Evolutionary conservation across 2,888 invertebrate species (phyloP), one percentile per base, ranked within the genome.

Genomic region (Macrosoma leucophasiata): DNA sequence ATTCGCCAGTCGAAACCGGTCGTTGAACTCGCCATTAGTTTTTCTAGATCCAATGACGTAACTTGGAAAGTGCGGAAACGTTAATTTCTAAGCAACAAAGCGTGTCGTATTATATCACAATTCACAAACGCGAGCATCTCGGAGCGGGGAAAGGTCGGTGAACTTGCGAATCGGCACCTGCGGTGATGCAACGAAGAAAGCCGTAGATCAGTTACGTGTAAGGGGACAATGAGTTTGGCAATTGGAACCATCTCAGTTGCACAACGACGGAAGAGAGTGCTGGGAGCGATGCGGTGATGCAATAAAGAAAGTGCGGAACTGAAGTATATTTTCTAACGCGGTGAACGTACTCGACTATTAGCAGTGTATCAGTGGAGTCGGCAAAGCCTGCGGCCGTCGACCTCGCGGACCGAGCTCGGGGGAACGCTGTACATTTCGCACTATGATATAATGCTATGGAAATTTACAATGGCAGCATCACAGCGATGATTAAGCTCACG

Each of bases 291-390:
- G 59, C 53, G 45, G 72, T 82, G 79, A 81, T 77, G 81, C 75
- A 81, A 84, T 71, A 70, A 82, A 79, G 84, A 84, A 82, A 84
- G 82, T 79, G 75, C 82, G 81, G 81, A 82, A 81, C 73, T 74
- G 69, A 74, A 72, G 76, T 77, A 75, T 73, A 69, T 79, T 79
- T 78, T 78, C 77, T 78, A 78, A 63, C 67, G 75, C 77, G 81
- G 81, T 81, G 81, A 82, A 82, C 61, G 82, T 78, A 78, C 81
- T 73, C 62, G 61, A 59, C 69, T 62, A 77, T 77, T 78, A 73
- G 71, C 67, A 63, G 70, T 70, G 67, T 76, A 76, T 76, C 70
- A 75, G 72, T 72, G 59, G 67, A 64, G 64, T 63, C 64, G 39
- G 50, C 54, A 35, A 48, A 58, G 59, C 50, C 54, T 58, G 48